Conservation (phyloP, 2,113 vertebrate species). For the Chlorodrepanis virens region DNA sequence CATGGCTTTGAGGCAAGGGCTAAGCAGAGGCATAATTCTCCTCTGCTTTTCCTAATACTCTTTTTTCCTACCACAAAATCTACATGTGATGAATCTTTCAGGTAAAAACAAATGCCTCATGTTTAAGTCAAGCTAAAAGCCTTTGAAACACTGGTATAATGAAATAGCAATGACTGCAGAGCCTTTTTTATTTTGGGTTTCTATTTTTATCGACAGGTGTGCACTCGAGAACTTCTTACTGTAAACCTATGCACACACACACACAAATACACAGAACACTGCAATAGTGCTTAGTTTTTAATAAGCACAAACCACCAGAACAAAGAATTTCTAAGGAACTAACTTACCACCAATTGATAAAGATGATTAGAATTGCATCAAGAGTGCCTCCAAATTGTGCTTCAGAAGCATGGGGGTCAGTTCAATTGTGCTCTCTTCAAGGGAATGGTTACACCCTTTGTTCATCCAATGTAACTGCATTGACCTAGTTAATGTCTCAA, state of each 20-base stretch:
- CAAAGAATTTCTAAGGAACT: not conserved
- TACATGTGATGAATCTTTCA: not conserved
- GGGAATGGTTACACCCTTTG: not conserved
- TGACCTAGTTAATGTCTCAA: not conserved
- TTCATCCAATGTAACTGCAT: not conserved
- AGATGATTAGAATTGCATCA: not conserved
- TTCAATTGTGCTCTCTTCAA: not conserved
- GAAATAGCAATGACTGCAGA: not conserved
- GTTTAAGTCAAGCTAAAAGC: not conserved
- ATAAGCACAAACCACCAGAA: not conserved
- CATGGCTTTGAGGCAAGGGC: not conserved
- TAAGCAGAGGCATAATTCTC: not conserved
- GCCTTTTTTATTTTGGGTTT: not conserved
- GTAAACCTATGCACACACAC: accelerated
- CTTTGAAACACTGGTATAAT: not conserved
- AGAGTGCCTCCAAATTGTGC: not conserved
- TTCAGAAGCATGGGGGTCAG: not conserved
- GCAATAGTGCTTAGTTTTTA: accelerated
- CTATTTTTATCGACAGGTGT: not conserved
- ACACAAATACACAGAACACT: not conserved
- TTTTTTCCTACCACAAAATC: not conserved
- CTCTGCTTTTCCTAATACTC: not conserved
- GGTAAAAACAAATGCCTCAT: not conserved
- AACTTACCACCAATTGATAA: not conserved
- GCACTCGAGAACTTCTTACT: not conserved